Conservation (phyloP, 2,113 vertebrate genomes). For the Neogale vison region DNA sequence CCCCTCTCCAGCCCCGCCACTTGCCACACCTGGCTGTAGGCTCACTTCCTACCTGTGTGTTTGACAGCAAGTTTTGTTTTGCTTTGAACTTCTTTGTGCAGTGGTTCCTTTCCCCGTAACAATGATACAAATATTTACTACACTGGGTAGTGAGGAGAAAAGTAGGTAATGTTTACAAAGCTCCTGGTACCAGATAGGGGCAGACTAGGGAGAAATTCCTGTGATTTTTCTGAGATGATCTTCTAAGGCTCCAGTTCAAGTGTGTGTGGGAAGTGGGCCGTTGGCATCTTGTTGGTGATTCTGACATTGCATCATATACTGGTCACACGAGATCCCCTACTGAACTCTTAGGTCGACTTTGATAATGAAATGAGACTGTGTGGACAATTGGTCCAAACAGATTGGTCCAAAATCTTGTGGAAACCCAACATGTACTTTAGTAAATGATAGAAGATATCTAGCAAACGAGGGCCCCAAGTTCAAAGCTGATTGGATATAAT, state of each 20-base stretch:
- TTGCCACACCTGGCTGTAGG: neutral
- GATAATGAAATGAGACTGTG: neutral
- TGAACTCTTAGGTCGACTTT: neutral
- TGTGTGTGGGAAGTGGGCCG: neutral
- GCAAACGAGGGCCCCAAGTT: neutral
- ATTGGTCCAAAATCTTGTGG: neutral
- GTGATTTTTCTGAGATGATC: neutral
- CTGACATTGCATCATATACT: neutral
- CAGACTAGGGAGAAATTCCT: neutral
- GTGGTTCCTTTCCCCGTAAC: neutral
- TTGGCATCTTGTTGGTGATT: neutral
- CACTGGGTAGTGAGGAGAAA: neutral
- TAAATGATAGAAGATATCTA: neutral
- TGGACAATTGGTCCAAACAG: neutral
- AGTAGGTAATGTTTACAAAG: neutral
- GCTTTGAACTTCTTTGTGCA: neutral
- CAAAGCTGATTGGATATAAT: neutral
- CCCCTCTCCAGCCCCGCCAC: neutral
- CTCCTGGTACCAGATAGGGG: neutral
- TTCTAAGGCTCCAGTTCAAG: neutral
- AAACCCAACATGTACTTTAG: neutral
- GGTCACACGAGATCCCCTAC: neutral
- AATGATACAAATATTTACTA: neutral
- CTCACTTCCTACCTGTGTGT: neutral
- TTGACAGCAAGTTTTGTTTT: neutral